Evolutionary conservation across 2,888 invertebrate genomes (phyloP), one percentile per base, ranked within the genome.

Genomic region (Sminthurinus aureus): DNA sequence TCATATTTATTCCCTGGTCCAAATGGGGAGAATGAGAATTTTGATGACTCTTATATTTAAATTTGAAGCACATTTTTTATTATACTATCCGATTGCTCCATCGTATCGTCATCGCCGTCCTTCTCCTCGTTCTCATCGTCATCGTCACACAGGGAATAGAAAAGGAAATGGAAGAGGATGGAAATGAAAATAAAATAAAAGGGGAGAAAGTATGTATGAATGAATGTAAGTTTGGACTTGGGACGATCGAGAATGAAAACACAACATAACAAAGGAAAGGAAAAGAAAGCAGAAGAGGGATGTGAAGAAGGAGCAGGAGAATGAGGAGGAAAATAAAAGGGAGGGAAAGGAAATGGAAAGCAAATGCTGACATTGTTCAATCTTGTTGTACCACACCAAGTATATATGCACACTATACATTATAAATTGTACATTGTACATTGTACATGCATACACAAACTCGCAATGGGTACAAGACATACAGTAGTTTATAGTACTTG

Each of bases 301-400:
- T 69, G n/a, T n/a, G n/a, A 74, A n/a, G n/a, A n/a, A n/a, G n/a
- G n/a, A 22, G 52, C 51, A 52, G 24, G 76, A n/a, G 38, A 76
- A 18, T 20, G 52, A n/a, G 22, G 20, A 52, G 51, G 58, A 76
- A 58, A 76, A 76, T 20, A 20, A 76, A 76, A 51, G 51, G 51
- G 51, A 38, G 18, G 51, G 18, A 50, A 73, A 73, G 73, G 24
- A 73, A 73, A 73, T 73, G 38, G 38, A 38, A 38, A 38, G 38
- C 38, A 58, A 58, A 58, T 58, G 58, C 58, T 58, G 58, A 58
- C 58, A 58, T 15, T 58, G 58, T 9, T 58, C 58, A 58, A 58
- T 58, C 58, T 58, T 58, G 58, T 58, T 15, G 58, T n/a, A n/a
- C n/a, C n/a, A n/a, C n/a, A n/a, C n/a, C n/a, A n/a, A n/a, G n/a